These are phyloP conservation scores for Cardinalis cardinalis DNA, from an alignment of 2,113 vertebrate genomes.

Conservation along the genomic window DNA sequence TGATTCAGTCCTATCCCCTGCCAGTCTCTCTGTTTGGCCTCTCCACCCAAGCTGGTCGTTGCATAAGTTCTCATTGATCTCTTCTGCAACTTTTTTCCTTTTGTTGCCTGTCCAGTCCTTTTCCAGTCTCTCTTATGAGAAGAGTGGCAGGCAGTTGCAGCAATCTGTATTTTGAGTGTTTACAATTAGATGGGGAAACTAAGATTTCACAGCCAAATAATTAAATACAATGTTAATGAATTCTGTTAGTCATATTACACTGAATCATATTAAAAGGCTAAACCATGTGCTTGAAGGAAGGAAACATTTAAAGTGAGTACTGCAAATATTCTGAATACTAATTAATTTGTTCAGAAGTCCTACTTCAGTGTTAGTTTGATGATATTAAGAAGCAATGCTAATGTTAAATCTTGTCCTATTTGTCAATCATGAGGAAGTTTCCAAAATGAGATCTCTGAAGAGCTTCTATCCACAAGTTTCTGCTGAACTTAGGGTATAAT, in stretches of 20 bases:
- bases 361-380: slow-evolving; percentile 50
- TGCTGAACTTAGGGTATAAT: not conserved
- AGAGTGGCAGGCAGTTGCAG: not conserved
- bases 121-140: not conserved
- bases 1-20: not conserved
- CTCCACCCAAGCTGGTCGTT: not conserved
- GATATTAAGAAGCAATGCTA: slow-evolving; percentile 41
- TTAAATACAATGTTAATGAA: slow-evolving; percentile 58
- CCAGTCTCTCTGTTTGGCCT: not conserved
- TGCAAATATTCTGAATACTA: slow-evolving; percentile 68
- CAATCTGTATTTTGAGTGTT: slow-evolving; percentile 39
- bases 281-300: slow-evolving; percentile 56
- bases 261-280: slow-evolving; percentile 60
- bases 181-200: slow-evolving; percentile 35
- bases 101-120: not conserved
- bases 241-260: slow-evolving; percentile 60
- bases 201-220: slow-evolving; percentile 54
- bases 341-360: slow-evolving; percentile 59
- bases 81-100: not conserved
- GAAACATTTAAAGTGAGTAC: slow-evolving; percentile 36
- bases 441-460: not conserved
- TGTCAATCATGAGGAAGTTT: slow-evolving; percentile 50
- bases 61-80: not conserved
- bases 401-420: slow-evolving; percentile 44
- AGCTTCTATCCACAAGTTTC: not conserved